A percentile compares a stretch with the other conserved stretches of the same genome.
Conservation (phyloP, 2,797 vertebrate genomes). For the Gymnopithys bicolor region DNA sequence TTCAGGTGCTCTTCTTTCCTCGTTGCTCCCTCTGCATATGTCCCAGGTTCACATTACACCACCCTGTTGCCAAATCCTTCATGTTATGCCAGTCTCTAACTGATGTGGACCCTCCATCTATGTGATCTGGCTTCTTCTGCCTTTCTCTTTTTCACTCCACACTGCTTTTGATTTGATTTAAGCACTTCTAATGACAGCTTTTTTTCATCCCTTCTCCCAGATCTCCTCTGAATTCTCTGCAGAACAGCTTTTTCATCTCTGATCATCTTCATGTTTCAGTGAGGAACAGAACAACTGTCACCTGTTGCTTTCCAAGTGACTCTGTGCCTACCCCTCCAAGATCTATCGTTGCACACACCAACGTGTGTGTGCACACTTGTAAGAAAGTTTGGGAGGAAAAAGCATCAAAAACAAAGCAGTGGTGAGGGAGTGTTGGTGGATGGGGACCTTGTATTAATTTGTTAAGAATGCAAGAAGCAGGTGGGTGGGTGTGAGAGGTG, state of each 20-base stretch:
- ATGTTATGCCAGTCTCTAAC: rapidly evolving
- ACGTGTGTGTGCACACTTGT: neutral
- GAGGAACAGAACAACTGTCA: neutral
- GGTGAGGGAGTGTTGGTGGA: rapidly evolving
- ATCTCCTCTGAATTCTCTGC: neutral
- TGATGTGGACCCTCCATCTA: neutral
- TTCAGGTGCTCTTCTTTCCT: neutral
- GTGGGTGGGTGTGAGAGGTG: neutral
- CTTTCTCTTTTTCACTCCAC: neutral
- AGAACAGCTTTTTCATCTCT: neutral
- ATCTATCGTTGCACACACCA: neutral
- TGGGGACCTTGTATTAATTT: neutral
- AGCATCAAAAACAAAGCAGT: rapidly evolving
- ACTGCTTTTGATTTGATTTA: neutral
- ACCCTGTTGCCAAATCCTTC: neutral
- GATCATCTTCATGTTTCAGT: neutral
- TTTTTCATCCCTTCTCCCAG: neutral
- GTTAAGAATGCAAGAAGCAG: neutral
- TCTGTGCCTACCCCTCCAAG: rapidly evolving
- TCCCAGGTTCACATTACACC: neutral
- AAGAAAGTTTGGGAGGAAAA: neutral
- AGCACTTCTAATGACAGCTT: neutral
- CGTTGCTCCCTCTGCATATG: neutral
- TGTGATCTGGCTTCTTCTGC: neutral
- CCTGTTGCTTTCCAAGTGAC: conserved; percentile 8